phyloP scores from a whole-genome alignment of 2,888 invertebrate genomes.

The Mythimna albipuncta region DNA sequence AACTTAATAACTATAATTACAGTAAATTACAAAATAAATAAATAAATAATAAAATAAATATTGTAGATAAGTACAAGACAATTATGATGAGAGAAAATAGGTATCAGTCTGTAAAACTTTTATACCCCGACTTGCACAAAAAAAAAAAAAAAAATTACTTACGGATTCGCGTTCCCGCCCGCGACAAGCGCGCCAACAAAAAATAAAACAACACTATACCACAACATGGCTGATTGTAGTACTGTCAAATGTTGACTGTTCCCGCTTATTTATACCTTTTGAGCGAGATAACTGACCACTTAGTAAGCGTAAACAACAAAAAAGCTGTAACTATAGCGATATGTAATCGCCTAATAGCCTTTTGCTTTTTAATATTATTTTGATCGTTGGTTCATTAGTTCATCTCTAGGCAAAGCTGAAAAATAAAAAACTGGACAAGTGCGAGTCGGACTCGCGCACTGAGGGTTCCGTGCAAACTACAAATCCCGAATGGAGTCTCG shows the following conservation, averaged over 20 bases:
- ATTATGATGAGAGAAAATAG: too few relatives aligned
- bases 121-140: neutral
- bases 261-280: conserved; percentile 42
- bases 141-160: conserved; percentile 19
- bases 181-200: conserved; percentile 29
- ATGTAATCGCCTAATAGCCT: conserved; percentile 12
- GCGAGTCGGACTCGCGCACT: too few relatives aligned
- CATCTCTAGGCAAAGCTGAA: too few relatives aligned
- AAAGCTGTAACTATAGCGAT: conserved; percentile 7
- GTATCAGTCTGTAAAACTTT: too few relatives aligned
- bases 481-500: too few relatives aligned
- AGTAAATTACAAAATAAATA: too few relatives aligned
- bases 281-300: conserved; percentile 13
- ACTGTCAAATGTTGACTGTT: neutral
- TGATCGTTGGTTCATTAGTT: too few relatives aligned
- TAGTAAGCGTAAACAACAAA: conserved; percentile 29
- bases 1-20: too few relatives aligned
- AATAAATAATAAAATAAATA: too few relatives aligned
- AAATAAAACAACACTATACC: conserved; percentile 32
- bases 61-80: too few relatives aligned
- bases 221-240: conserved; percentile 39
- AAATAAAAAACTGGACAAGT: too few relatives aligned
- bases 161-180: conserved; percentile 49
- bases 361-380: neutral
- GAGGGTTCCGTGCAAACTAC: too few relatives aligned